These are phyloP conservation scores for Tridacna crocea DNA, from an alignment of 2,888 invertebrate species.

Conservation along the genomic window DNA sequence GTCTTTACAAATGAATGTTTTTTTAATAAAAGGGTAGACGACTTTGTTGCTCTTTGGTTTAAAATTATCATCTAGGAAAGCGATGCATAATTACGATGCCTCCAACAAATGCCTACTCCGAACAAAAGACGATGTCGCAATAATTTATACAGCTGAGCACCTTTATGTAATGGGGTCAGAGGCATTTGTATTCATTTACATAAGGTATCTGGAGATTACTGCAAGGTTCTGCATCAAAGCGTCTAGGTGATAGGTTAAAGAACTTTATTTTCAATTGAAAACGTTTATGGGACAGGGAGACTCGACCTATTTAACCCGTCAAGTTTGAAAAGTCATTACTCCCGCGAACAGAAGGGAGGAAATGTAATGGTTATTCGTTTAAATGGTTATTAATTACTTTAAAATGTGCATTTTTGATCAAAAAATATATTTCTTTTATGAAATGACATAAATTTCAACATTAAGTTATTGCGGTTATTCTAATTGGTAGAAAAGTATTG, in stretches of 20 bases:
- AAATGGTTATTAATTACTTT: slow-evolving; percentile 1
- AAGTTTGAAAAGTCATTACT: slow-evolving; percentile 12
- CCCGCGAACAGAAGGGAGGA: not conserved
- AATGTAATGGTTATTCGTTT: not conserved
- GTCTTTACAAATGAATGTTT: not conserved
- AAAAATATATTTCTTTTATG: no score
- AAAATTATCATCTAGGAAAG: not conserved
- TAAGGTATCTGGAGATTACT: slow-evolving; percentile 40
- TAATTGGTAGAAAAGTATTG: no score
- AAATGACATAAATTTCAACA: no score
- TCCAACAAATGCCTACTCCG: slow-evolving; percentile 46
- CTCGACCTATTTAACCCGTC: slow-evolving; percentile 23
- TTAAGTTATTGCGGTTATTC: no score
- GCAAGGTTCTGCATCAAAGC: slow-evolving; percentile 17
- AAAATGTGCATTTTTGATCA: slow-evolving; percentile 1
- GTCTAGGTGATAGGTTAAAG: slow-evolving; percentile 29
- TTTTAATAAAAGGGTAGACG: slow-evolving; percentile 1
- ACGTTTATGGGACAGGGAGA: not conserved
- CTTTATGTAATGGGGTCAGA: slow-evolving; percentile 50
- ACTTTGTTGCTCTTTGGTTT: not conserved
- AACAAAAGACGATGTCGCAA: slow-evolving; percentile 43
- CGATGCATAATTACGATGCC: slow-evolving; percentile 47
- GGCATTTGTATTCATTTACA: slow-evolving; percentile 53
- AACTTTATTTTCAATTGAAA: not conserved
- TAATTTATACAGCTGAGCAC: slow-evolving; percentile 53